Percentiles rank a stretch among this genome's conserved stretches.
Conservation (phyloP, 2,797 vertebrate genomes). For the Phataginus tetradactyla region DNA sequence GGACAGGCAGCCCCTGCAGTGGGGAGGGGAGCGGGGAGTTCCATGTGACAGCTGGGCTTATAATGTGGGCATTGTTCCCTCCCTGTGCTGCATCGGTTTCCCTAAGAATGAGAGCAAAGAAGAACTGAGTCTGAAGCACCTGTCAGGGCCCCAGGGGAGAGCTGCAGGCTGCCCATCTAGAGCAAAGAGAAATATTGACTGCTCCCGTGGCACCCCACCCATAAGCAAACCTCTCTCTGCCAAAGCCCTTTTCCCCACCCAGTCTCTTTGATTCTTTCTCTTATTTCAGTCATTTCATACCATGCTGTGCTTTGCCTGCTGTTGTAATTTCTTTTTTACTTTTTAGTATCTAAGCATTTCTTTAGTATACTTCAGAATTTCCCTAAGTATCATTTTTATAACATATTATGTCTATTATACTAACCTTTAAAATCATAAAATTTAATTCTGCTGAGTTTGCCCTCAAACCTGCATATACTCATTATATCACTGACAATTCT, state of each 20-base stretch:
- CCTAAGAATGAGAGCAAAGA: conserved; percentile 8
- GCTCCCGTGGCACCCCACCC: background rate
- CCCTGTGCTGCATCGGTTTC: conserved; percentile 5
- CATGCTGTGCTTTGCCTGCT: conserved; percentile 43
- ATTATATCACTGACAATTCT: background rate
- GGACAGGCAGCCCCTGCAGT: background rate
- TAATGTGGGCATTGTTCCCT: conserved; percentile 55
- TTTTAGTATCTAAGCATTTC: conserved; percentile 61
- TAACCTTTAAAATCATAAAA: conserved; percentile 35
- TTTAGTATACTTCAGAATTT: conserved; percentile 31
- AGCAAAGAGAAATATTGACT: background rate
- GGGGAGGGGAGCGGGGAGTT: background rate
- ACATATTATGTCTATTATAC: background rate
- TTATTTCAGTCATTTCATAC: conserved; percentile 43
- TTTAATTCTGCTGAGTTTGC: background rate
- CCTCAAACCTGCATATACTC: background rate
- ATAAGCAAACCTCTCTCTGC: background rate
- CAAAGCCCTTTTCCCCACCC: background rate
- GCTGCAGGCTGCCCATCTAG: background rate
- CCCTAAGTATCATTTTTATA: conserved; percentile 2
- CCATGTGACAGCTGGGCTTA: conserved; percentile 40
- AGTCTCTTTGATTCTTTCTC: conserved; percentile 69
- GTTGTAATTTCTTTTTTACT: background rate
- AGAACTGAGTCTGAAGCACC: background rate
- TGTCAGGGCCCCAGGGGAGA: conserved; percentile 21